These are phyloP conservation scores for Trichogramma evanescens DNA, from an alignment of 2,888 invertebrate genomes.

Conservation along the genomic window DNA sequence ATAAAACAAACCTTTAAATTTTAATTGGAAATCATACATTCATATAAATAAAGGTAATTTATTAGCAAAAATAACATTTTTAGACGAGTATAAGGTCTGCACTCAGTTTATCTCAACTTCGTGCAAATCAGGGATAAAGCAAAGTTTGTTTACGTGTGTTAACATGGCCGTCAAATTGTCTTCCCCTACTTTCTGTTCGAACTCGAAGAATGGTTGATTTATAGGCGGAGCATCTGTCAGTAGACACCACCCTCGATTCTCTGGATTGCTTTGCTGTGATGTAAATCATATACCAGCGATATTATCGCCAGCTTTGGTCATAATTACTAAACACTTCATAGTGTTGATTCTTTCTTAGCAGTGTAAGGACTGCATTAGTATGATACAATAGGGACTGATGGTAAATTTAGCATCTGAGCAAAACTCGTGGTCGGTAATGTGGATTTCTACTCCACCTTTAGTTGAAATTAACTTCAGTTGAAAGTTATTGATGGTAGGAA, in stretches of 20 bases:
- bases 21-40: no score
- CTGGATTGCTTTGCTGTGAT: conserved; percentile 34
- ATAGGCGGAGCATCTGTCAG: conserved; percentile 47
- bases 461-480: neutral
- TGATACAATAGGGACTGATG: no score
- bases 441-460: neutral
- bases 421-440: neutral
- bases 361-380: no score
- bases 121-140: conserved; percentile 4
- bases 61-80: neutral
- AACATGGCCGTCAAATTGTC: conserved; percentile 45
- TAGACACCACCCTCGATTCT: conserved; percentile 38
- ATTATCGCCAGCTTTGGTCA: no score
- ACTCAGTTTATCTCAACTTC: neutral
- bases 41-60: no score
- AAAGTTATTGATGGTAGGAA: no score
- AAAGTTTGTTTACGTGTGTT: conserved; percentile 45
- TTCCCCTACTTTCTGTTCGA: conserved; percentile 23
- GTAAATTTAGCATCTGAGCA: no score
- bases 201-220: conserved; percentile 38
- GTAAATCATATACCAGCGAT: no score
- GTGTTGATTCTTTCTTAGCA: no score
- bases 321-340: no score
- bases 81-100: neutral
- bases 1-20: no score